Percentiles rank a stretch among this genome's conserved stretches.
Conservation (phyloP, 92 coral and sea anemone species). For the Bergia puertoricense region DNA sequence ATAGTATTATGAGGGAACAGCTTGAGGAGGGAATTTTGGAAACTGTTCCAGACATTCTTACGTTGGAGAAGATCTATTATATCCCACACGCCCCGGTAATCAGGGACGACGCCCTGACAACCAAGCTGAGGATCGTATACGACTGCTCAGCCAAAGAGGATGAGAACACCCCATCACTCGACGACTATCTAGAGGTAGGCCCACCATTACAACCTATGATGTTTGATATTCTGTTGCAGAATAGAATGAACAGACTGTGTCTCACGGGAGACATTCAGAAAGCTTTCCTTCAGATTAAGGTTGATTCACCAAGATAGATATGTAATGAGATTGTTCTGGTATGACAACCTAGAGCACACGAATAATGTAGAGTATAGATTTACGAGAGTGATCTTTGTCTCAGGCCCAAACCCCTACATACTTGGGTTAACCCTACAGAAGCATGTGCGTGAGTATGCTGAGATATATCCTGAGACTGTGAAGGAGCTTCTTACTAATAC, state of each 20-base stretch:
- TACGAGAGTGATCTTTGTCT: no score
- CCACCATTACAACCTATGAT: no score
- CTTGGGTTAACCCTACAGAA: no score
- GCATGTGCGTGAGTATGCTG: no score
- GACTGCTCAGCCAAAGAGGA: slow-evolving; percentile 43
- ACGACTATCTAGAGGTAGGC: slow-evolving; percentile 34
- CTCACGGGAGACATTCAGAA: no score
- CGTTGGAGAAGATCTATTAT: slow-evolving; percentile 48
- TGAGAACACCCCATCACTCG: not conserved
- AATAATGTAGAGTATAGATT: not conserved
- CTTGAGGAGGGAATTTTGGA: slow-evolving; percentile 47
- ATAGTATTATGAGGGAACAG: slow-evolving; percentile 61
- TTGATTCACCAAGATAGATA: slow-evolving; percentile 43
- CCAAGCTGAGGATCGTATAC: slow-evolving; percentile 20
- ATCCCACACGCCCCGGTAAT: slow-evolving; percentile 51
- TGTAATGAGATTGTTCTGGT: slow-evolving; percentile 50
- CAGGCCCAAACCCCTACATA: no score
- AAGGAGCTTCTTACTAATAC: slow-evolving; percentile 45
- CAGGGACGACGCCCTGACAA: slow-evolving; percentile 49
- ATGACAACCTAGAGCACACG: slow-evolving; percentile 25
- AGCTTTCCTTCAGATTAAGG: not conserved
- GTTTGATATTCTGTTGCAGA: no score
- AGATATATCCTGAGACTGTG: slow-evolving; percentile 42
- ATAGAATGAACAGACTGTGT: no score
- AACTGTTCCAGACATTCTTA: slow-evolving; percentile 42